Evolutionary conservation across 1,140 invertebrate species (phyloP).

Genomic region (Popillia japonica): DNA sequence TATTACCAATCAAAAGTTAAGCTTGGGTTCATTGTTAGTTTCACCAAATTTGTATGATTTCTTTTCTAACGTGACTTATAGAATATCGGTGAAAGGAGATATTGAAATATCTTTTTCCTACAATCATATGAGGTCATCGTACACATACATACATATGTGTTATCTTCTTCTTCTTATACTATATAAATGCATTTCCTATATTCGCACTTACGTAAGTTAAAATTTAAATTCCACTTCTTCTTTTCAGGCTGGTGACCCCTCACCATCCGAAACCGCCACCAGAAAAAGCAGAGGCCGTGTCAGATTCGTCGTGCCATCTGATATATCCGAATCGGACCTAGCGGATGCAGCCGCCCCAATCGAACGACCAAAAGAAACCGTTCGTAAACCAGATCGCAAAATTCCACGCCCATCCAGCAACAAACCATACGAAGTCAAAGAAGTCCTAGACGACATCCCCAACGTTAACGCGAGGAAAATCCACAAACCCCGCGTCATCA

Average conservation of each 20-base stretch:
- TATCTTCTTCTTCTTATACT: too few species aligned
- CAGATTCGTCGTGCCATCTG: slow-evolving; percentile 52
- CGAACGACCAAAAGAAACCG: neutral
- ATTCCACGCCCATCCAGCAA: slow-evolving; percentile 39
- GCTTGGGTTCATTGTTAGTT: too few species aligned
- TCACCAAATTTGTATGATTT: too few species aligned
- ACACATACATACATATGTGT: too few species aligned
- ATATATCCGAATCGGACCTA: slow-evolving; percentile 45
- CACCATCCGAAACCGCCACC: slow-evolving; percentile 40
- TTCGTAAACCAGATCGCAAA: slow-evolving; percentile 46
- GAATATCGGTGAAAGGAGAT: too few species aligned
- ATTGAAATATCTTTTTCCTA: too few species aligned
- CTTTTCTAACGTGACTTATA: too few species aligned
- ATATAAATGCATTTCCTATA: too few species aligned
- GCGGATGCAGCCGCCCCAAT: slow-evolving; percentile 6
- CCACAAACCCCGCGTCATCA: slow-evolving; percentile 52
- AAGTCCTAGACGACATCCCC: slow-evolving; percentile 55
- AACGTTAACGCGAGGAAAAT: slow-evolving; percentile 47
- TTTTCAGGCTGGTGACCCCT: slow-evolving; percentile 50
- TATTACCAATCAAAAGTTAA: slow-evolving; percentile 4
- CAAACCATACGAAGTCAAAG: slow-evolving; percentile 54
- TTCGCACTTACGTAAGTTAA: too few species aligned
- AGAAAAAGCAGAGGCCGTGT: slow-evolving; percentile 53
- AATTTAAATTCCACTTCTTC: too few species aligned
- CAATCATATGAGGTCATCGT: too few species aligned